Conservation (phyloP, 2,113 vertebrate genomes). For the Apus apus region DNA sequence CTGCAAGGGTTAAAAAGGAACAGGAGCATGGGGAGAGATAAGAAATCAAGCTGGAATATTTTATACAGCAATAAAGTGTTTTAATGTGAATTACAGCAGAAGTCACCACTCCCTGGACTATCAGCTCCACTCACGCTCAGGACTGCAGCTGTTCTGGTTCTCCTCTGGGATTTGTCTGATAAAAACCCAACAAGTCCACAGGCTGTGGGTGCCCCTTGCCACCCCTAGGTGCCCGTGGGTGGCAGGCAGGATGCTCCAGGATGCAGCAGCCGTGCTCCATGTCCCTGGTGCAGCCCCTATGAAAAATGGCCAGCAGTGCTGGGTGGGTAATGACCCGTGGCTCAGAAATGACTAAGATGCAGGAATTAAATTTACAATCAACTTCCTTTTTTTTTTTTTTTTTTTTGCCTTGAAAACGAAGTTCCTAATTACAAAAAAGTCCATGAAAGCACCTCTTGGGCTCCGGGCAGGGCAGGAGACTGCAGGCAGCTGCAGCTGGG, state of each 20-base stretch:
- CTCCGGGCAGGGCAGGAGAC: constrained; percentile 12
- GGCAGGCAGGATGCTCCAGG: not conserved
- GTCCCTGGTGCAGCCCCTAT: not conserved
- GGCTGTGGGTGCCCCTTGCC: not conserved
- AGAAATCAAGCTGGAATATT: not conserved
- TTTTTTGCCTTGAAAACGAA: not conserved
- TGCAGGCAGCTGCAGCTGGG: constrained; percentile 7
- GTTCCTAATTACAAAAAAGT: not conserved
- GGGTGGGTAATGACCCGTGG: constrained; percentile 33
- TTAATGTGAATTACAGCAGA: not conserved
- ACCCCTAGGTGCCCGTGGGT: not conserved
- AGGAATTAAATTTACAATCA: constrained; percentile 60
- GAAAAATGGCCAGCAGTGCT: constrained; percentile 25
- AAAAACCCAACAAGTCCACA: not conserved
- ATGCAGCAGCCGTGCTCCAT: not conserved
- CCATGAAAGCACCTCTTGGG: not conserved
- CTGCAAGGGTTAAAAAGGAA: not conserved
- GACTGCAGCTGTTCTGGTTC: not conserved
- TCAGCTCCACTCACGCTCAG: not conserved
- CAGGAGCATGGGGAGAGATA: not conserved
- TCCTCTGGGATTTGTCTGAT: not conserved
- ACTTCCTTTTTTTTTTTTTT: not conserved
- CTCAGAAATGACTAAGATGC: constrained; percentile 39
- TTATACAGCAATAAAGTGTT: not conserved
- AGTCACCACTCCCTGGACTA: not conserved